Evolutionary conservation across 2,113 vertebrate species (phyloP), one percentile per base, ranked within the genome.

Genomic region (Trinectes maculatus): DNA sequence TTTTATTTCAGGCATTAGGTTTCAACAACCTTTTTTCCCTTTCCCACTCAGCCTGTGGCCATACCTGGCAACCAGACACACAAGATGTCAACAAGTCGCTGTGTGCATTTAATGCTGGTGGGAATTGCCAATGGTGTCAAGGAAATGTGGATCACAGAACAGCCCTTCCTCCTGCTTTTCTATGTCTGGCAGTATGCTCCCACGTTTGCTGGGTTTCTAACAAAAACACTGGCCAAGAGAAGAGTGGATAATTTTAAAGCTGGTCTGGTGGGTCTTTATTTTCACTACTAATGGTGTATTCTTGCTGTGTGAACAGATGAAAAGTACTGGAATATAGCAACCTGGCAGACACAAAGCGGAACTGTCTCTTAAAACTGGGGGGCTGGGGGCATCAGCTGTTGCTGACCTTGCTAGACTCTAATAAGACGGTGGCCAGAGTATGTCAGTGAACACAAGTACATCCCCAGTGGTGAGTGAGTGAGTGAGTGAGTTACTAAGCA

Each of bases 131-230:
- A 98, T 0, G 83, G 91, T 21, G 73, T 97, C 74, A 93, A 96
- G 83, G 97, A 98, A 86, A 94, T 95, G 55, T 99, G 97, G 97
- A 90, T 99, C 3, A 79, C 93, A 0, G 89, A 96, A 40, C 93
- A 99, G 0, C 97, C 97, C 7, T 94, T 94, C 61, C 89, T 98
- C 80, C 53, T 91, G 0, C 34, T 93, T 2, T 84, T 81, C 75
- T 99, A 99, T 80, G 8, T 91, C 33, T 97, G 96, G 94, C 96
- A 98, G 82, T 99, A 99, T 0, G 54, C 89, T 0, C 98, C 96
- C 28, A 96, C 96, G 1, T 90, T 92, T 83, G 95, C 94, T 19
- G 93, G 91, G 92, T 94, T 91, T 90, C 1, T 95, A 18, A 90
- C 92, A 28, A 87, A 85, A 61, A 67, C 77, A 22, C 1, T 96